Conservation (phyloP, 92 coral and sea anemone species). For the Chrysogorgia sp. region DNA sequence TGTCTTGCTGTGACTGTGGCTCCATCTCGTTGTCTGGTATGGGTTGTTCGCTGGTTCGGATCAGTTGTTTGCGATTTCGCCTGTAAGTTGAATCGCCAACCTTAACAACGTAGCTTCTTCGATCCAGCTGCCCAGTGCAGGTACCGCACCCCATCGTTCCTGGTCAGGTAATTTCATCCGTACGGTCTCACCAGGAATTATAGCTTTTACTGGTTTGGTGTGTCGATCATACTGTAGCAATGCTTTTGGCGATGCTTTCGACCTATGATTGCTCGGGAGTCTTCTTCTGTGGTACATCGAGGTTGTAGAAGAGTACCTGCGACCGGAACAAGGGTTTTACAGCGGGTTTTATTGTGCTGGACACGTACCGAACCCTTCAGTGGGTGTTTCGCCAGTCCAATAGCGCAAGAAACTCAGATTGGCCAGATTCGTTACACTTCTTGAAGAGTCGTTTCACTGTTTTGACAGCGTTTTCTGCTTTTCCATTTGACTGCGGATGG, state of each 20-base stretch:
- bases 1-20: background rate
- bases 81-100: conserved; percentile 47
- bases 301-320: conserved; percentile 53
- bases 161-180: conserved; percentile 56
- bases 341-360: conserved; percentile 53
- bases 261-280: conserved; percentile 30
- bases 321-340: conserved; percentile 48
- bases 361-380: conserved; percentile 50
- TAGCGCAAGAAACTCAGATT: conserved; percentile 42
- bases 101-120: conserved; percentile 52
- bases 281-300: conserved; percentile 34
- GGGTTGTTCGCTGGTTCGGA: conserved; percentile 13
- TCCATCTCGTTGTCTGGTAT: background rate
- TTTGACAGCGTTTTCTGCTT: conserved; percentile 62
- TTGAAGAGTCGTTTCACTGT: conserved; percentile 47
- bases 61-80: conserved; percentile 44
- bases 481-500: conserved; percentile 57
- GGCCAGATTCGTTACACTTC: conserved; percentile 60
- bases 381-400: conserved; percentile 54
- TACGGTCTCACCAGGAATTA: conserved; percentile 53
- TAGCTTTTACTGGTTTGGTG: conserved; percentile 39
- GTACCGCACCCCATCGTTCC: conserved; percentile 40
- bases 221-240: conserved; percentile 44
- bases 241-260: conserved; percentile 32
- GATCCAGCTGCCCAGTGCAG: conserved; percentile 27